Evolutionary conservation across 2,888 invertebrate genomes (phyloP).

Genomic region (Ophonus ardosiacus): DNA sequence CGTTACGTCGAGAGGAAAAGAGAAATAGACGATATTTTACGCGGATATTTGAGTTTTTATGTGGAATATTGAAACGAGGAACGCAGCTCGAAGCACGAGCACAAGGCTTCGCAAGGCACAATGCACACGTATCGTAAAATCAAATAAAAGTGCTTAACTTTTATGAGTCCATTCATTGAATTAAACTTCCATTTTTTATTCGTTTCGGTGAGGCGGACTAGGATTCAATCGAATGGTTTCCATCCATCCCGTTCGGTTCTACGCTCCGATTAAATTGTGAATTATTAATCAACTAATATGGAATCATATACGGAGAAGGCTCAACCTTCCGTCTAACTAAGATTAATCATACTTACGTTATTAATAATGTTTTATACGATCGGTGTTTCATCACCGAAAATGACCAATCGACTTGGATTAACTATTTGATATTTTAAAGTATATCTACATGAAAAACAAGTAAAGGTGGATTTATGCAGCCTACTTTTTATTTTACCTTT

Average conservation of each 20-base stretch:
- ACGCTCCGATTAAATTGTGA: conserved; percentile 59
- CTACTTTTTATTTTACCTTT: too few relatives aligned
- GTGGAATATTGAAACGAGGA: not conserved
- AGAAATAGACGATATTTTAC: conserved; percentile 31
- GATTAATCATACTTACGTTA: conserved; percentile 53
- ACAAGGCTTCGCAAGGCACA: conserved; percentile 28
- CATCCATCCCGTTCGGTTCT: conserved; percentile 13
- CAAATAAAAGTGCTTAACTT: conserved; percentile 64
- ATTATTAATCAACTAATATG: conserved; percentile 60
- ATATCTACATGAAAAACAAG: not conserved
- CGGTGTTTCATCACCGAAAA: conserved; percentile 28
- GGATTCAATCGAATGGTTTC: conserved; percentile 58
- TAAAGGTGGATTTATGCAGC: too few relatives aligned
- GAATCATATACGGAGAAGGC: conserved; percentile 38
- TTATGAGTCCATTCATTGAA: conserved; percentile 63
- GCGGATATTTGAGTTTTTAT: conserved; percentile 47
- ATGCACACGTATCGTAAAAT: conserved; percentile 56
- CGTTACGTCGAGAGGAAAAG: not conserved
- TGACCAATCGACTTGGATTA: conserved; percentile 13
- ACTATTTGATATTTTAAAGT: conserved; percentile 27
- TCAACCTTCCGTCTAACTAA: conserved; percentile 40
- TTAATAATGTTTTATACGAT: conserved; percentile 52
- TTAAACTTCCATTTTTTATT: conserved; percentile 62
- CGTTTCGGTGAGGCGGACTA: conserved; percentile 8
- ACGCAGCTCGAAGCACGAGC: not conserved